Evolutionary conservation across 2,797 vertebrate genomes (phyloP).

Genomic region (Alfaro cultratus): DNA sequence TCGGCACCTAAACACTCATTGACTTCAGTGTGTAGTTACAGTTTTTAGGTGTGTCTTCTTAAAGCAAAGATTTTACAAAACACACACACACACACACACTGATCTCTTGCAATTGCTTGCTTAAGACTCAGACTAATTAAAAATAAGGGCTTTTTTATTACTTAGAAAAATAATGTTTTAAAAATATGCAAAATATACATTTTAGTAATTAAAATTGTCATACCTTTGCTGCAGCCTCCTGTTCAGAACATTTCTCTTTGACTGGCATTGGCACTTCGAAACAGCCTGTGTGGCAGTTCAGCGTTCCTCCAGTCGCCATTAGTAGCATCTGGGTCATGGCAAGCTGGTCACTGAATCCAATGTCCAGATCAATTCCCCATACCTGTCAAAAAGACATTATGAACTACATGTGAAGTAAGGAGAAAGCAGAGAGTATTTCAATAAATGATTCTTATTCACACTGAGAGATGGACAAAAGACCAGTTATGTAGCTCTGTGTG

Average conservation of each 20-base stretch:
- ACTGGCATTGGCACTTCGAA: slow-evolving; percentile 75
- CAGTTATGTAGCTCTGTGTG: slow-evolving; percentile 31
- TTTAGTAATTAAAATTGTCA: slow-evolving; percentile 18
- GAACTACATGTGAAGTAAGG: slow-evolving; percentile 33
- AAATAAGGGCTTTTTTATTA: slow-evolving; percentile 24
- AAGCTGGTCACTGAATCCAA: slow-evolving; percentile 91
- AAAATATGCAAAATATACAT: slow-evolving; percentile 12
- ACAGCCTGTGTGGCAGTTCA: slow-evolving; percentile 78
- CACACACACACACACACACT: slow-evolving; percentile 34
- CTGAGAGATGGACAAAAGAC: slow-evolving; percentile 42
- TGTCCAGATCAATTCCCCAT: slow-evolving; percentile 89
- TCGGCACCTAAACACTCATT: slow-evolving; percentile 98
- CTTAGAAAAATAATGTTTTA: not conserved
- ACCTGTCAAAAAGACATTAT: slow-evolving; percentile 79
- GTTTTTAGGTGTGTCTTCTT: slow-evolving; percentile 92
- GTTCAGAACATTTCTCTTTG: slow-evolving; percentile 44
- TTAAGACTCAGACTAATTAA: slow-evolving; percentile 46
- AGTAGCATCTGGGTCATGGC: slow-evolving; percentile 89
- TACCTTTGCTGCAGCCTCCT: slow-evolving; percentile 50
- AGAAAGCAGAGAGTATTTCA: slow-evolving; percentile 30
- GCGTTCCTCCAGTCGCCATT: slow-evolving; percentile 84
- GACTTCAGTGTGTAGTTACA: slow-evolving; percentile 97
- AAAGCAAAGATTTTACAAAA: slow-evolving; percentile 70
- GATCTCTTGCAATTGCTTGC: slow-evolving; percentile 71
- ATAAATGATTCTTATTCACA: slow-evolving; percentile 24